Evolutionary conservation across 2,888 invertebrate species (phyloP), one percentile per base, ranked within the genome.

Genomic region (Harpalus rubripes): DNA sequence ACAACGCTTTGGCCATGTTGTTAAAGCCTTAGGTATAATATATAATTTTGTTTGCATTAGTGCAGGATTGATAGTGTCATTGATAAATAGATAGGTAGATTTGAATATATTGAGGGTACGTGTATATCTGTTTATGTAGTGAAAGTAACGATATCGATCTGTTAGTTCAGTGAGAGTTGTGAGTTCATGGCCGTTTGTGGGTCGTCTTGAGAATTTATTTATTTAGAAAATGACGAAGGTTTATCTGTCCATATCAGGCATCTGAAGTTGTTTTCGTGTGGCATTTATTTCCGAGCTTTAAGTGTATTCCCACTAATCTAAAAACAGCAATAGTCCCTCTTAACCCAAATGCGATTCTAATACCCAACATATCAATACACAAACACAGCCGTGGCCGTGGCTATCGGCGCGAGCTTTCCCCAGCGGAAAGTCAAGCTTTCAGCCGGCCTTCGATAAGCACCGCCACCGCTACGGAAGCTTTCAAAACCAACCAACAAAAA

Each of bases 241-340:
- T 12, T 52, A 12, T 32, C 44, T 52, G 44, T 52, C 44, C 44
- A 12, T 12, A 52, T 52, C 44, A 52, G 44, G 4, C 44, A 32
- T 32, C 32, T 32, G 32, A 52, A 52, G 22, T 7, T 26, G 26
- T 26, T 22, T 63, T 16, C 7, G 16, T 59, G 59, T 59, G 16
- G 7, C 16, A 8, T 6, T 56, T 15, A 56, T 56, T 16, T 16
- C 15, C 63, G 7, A 26, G 12, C 39, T 68, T 63, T 32, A 5
- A 68, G 68, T 65, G 32, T 68, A 68, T 68, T n/a, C 68, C 68
- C n/a, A 32, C 68, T 68, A 68, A 68, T 68, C 68, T 68, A 68
- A 68, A 63, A 68, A 68, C 39, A 68, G 39, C 32, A 39, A 68
- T 39, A 39, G 68, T 15, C 68, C 68, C 68, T 15, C 8, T 65